Evolutionary conservation across 2,888 invertebrate species (phyloP).

Genomic region (Nymphalis urticae): DNA sequence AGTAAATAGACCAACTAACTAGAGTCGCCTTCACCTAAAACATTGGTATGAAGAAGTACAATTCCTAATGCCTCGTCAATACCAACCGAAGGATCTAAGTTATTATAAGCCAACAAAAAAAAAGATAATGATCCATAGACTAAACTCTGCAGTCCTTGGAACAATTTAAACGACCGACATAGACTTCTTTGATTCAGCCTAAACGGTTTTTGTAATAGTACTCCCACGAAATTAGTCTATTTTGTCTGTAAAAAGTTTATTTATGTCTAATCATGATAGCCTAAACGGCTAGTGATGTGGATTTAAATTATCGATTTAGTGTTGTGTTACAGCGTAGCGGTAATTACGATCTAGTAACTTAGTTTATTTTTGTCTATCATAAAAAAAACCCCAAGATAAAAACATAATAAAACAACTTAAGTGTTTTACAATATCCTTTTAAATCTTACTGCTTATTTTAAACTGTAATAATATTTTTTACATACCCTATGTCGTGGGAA

Average conservation of each 20-base stretch:
- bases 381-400: too few relatives aligned
- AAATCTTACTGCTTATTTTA: too few relatives aligned
- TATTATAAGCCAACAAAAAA: not conserved
- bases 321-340: not conserved
- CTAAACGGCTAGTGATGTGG: not conserved
- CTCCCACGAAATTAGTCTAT: not conserved
- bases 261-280: constrained; percentile 3
- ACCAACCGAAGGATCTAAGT: too few relatives aligned
- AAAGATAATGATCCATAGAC: not conserved
- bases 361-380: not conserved
- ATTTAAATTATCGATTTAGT: not conserved
- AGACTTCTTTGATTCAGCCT: not conserved
- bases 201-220: not conserved
- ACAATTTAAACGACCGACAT: constrained; percentile 15
- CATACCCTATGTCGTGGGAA: too few relatives aligned
- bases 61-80: too few relatives aligned
- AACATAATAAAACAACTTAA: too few relatives aligned
- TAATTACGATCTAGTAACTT: not conserved
- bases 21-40: too few relatives aligned
- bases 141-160: not conserved
- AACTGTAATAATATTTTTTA: too few relatives aligned
- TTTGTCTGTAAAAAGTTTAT: not conserved
- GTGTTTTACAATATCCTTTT: too few relatives aligned
- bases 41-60: too few relatives aligned
- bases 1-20: too few relatives aligned